Percentiles rank a stretch among this genome's conserved stretches.
These are phyloP conservation scores for Scaptomyza pallida DNA, from an alignment of 1,140 invertebrate genomes.

Conservation along the genomic window DNA sequence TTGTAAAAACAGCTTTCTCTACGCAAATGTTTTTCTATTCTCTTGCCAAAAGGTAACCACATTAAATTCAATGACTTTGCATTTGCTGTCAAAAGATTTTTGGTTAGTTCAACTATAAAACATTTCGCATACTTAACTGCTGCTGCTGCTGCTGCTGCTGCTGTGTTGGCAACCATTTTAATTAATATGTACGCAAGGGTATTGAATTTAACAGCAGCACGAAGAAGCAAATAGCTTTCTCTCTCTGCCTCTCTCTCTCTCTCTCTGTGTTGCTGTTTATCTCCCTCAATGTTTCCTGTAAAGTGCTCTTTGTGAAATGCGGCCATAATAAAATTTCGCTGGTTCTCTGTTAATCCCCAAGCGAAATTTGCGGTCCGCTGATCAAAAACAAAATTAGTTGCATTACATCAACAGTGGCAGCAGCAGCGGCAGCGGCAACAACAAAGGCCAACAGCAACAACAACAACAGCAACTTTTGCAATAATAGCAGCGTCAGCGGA, in stretches of 20 bases:
- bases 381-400: constrained; percentile 47
- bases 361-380: constrained; percentile 34
- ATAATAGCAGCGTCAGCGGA: constrained; percentile 31
- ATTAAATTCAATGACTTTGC: too few relatives aligned
- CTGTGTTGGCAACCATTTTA: neutral
- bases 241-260: neutral
- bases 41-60: too few relatives aligned
- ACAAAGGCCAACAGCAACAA: constrained; percentile 13
- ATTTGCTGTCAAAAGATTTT: too few relatives aligned
- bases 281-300: neutral
- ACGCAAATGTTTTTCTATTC: too few relatives aligned
- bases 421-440: constrained; percentile 4
- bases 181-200: neutral
- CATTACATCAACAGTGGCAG: constrained; percentile 33
- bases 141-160: neutral
- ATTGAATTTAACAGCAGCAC: neutral
- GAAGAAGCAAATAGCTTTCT: neutral
- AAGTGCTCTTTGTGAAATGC: neutral
- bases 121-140: neutral
- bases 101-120: too few relatives aligned
- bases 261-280: too few relatives aligned
- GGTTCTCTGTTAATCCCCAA: constrained; percentile 16
- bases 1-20: too few relatives aligned
- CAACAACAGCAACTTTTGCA: too few relatives aligned
- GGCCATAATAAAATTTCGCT: constrained; percentile 24